Conservation (phyloP, 2,797 vertebrate genomes). For the Enteromius mattozi region DNA sequence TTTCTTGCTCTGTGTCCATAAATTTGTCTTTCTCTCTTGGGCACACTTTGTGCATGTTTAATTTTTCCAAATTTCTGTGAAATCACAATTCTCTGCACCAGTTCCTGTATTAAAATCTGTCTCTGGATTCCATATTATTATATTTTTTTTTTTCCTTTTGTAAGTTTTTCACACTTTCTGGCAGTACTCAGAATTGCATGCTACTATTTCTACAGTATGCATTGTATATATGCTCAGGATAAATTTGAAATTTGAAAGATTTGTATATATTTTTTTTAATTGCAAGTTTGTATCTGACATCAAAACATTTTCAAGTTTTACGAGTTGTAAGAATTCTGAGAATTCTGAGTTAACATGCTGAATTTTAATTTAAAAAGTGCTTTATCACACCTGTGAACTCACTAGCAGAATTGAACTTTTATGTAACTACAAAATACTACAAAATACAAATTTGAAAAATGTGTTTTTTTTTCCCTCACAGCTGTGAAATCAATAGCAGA, state of each 20-base stretch:
- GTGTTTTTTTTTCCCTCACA: too few species aligned
- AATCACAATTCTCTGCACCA: slow-evolving; percentile 15
- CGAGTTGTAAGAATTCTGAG: not conserved
- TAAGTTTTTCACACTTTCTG: not conserved
- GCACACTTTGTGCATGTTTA: not conserved
- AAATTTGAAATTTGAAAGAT: not conserved
- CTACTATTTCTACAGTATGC: not conserved
- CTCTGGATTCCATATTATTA: slow-evolving; percentile 2
- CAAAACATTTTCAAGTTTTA: not conserved
- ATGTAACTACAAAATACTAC: not conserved
- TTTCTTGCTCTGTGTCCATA: slow-evolving; percentile 32
- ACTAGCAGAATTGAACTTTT: not conserved
- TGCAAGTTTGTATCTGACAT: not conserved
- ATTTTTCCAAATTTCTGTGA: not conserved
- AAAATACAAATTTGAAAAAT: too few species aligned
- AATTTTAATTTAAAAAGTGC: not conserved
- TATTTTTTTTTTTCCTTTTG: not conserved
- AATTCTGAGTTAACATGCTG: not conserved
- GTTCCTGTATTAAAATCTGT: slow-evolving; percentile 3
- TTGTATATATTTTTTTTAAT: not conserved
- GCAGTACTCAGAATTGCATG: not conserved
- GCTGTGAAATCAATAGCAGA: too few species aligned
- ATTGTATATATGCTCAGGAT: not conserved
- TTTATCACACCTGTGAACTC: not conserved
- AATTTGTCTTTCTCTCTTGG: slow-evolving; percentile 18